Evolutionary conservation across 2,113 vertebrate genomes (phyloP), one percentile per base, ranked within the genome.

Genomic region (Nestor notabilis): DNA sequence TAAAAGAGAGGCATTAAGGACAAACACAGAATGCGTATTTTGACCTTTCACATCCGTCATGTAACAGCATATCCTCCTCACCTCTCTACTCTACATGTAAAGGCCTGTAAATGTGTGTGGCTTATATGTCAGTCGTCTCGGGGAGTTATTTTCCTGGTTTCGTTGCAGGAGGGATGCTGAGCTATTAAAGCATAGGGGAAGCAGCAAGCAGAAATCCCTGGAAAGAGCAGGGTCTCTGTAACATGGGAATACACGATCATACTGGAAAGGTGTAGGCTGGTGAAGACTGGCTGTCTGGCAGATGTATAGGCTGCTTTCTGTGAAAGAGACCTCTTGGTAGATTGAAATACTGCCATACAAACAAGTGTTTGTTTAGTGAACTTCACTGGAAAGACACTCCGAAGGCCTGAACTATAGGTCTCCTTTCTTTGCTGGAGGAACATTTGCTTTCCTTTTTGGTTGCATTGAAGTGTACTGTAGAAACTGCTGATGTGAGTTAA

Each of bases 371-470:
- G 24, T 44, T 15, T 35, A 52, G 35, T 83, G 61, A 69, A 41
- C 76, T 86, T 35, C 16, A 10, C 21, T 76, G 41, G 28, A n/a
- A 76, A 53, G 71, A 83, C 49, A 65, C 29, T 47, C 44, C 12
- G 68, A 81, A 87, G 44, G 35, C 71, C 33, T 79, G 81, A 93
- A 77, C 20, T 29, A 75, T 68, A 83, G 21, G 50, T 19, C 28
- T 91, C 29, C n/a, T 79, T 79, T 39, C 71, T 77, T 64, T 89
- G 53, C 31, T 75, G 29, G 61, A 31, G 23, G 21, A 91, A 25
- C 14, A 11, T n/a, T 95, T 74, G 24, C 17, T 83, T 92, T 86
- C 46, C 74, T 81, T 74, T 92, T 49, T 93, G 44, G 18, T 87
- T 37, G 16, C 28, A 50, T 2, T 71, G 58, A 89, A 95, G 43